These are phyloP conservation scores for Stegodyphus dumicola DNA, from an alignment of 1,140 invertebrate genomes.

Conservation along the genomic window DNA sequence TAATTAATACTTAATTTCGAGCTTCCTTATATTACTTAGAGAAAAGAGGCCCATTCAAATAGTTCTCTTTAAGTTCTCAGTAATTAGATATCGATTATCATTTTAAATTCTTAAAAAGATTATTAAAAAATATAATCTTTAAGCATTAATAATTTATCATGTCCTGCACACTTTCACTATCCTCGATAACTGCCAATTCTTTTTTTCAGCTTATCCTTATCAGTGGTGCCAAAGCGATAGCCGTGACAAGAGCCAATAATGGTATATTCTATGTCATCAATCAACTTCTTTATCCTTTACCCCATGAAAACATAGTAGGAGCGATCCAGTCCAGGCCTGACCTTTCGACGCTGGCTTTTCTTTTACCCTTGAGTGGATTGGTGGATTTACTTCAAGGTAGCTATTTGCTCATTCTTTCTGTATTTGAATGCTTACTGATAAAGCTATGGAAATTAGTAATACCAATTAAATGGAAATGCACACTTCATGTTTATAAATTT, in stretches of 20 bases:
- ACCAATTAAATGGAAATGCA: too few relatives aligned
- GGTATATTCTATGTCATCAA: constrained; percentile 70
- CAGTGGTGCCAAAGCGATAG: constrained; percentile 66
- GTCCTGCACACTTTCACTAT: too few relatives aligned
- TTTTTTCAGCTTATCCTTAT: constrained; percentile 66
- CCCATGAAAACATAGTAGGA: constrained; percentile 56
- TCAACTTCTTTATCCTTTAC: constrained; percentile 67
- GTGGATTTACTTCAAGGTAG: constrained; percentile 39
- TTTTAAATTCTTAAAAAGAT: background rate
- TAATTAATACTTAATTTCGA: too few relatives aligned
- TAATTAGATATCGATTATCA: too few relatives aligned
- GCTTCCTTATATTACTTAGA: too few relatives aligned
- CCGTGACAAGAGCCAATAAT: constrained; percentile 67
- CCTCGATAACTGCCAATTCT: background rate
- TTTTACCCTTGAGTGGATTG: constrained; percentile 23
- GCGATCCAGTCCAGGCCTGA: constrained; percentile 52
- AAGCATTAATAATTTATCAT: too few relatives aligned
- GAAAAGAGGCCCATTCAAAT: too few relatives aligned
- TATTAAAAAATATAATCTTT: constrained; percentile 5
- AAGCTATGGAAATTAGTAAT: too few relatives aligned
- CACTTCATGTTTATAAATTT: too few relatives aligned
- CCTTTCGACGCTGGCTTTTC: constrained; percentile 14
- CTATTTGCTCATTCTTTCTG: too few relatives aligned
- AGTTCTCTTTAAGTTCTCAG: too few relatives aligned
- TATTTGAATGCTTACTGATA: too few relatives aligned